Conservation (phyloP, 2,888 invertebrate species). For the Girardia tigrina region DNA sequence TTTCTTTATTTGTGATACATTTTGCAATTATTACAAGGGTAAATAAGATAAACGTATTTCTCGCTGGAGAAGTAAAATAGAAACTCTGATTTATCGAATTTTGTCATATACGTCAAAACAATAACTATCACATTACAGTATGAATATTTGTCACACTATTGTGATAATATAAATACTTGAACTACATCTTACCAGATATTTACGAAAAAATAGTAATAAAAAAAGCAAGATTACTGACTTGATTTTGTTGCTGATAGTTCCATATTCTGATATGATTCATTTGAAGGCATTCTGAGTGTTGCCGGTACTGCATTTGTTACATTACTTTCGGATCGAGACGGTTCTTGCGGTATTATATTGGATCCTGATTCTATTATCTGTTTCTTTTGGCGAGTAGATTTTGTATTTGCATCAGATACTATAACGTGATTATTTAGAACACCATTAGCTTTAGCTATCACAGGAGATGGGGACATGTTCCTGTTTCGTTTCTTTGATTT, state of each 20-base stretch:
- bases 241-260: neutral
- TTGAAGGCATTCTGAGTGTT: conserved; percentile 15
- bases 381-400: conserved; percentile 12
- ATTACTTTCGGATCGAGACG: neutral
- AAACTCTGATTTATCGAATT: no score
- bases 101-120: no score
- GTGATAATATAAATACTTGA: no score
- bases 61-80: no score
- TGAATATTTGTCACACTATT: no score
- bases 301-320: neutral
- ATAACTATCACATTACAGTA: no score
- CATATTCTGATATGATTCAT: conserved; percentile 8
- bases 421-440: neutral
- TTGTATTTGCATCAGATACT: neutral
- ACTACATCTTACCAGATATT: no score
- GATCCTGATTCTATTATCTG: neutral
- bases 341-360: neutral
- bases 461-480: neutral
- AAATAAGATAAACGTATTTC: no score
- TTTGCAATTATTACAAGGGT: no score
- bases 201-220: no score
- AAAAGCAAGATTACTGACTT: neutral
- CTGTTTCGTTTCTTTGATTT: conserved; percentile 4
- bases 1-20: no score
- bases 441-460: neutral